phyloP scores from a whole-genome alignment of 2,113 vertebrate genomes.

The Microcebus lehilahytsara region DNA sequence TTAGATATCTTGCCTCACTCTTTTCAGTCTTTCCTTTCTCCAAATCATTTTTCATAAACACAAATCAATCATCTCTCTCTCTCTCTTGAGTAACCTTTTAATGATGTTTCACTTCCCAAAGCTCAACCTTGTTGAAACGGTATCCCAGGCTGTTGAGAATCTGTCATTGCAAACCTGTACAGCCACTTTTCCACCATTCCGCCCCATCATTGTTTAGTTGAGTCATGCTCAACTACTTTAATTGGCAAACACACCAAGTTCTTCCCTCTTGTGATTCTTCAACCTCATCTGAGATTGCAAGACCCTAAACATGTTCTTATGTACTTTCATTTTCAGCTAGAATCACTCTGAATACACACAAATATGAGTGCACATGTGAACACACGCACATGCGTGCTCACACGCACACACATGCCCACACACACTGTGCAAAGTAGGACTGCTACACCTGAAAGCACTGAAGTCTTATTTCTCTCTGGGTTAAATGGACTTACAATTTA shows the following conservation, averaged over 20 bases:
- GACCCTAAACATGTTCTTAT: neutral
- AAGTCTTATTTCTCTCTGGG: neutral
- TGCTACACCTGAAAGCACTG: neutral
- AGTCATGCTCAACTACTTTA: neutral
- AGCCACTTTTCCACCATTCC: neutral
- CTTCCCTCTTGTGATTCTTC: neutral
- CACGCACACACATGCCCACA: neutral
- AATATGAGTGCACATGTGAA: neutral
- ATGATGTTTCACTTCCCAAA: neutral
- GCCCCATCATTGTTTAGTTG: neutral
- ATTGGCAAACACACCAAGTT: neutral
- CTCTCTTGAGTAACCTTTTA: neutral
- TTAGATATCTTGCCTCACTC: neutral
- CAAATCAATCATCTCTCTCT: neutral
- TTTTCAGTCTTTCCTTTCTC: neutral
- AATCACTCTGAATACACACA: neutral
- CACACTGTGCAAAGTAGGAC: neutral
- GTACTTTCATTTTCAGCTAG: neutral
- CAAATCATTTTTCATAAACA: constrained; percentile 38
- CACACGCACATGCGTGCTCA: neutral
- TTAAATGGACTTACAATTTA: neutral
- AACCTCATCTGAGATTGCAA: neutral
- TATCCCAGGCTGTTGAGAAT: neutral
- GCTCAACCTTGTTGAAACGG: neutral
- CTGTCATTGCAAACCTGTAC: neutral